Percentiles rank a stretch among this genome's conserved stretches.
Conservation (phyloP, 2,888 invertebrate species). For the Norana najaformis region DNA sequence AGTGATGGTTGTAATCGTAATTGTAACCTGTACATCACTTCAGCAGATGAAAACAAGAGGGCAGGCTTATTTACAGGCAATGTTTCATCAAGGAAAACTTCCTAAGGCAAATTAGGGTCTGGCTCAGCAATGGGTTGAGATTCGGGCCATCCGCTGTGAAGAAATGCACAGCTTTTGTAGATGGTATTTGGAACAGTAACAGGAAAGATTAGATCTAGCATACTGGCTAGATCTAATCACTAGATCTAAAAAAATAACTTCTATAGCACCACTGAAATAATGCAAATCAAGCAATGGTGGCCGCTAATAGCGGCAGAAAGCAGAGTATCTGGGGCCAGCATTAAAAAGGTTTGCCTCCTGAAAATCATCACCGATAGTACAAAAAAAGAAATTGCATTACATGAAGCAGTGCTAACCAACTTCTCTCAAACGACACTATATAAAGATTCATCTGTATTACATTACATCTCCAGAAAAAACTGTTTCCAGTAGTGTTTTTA, state of each 20-base stretch:
- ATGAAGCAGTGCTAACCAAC: no score
- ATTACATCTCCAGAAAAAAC: background rate
- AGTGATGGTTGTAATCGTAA: background rate
- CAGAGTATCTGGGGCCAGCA: background rate
- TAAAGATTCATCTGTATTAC: background rate
- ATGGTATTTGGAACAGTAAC: background rate
- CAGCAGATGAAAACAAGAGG: no score
- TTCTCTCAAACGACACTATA: background rate
- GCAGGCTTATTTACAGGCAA: background rate
- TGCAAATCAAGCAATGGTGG: background rate
- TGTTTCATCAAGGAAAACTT: background rate
- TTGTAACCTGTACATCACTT: background rate
- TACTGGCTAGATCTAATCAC: background rate
- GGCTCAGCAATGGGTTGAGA: background rate
- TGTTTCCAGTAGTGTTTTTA: background rate
- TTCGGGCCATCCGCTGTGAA: background rate
- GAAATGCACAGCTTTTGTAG: background rate
- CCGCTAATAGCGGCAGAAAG: background rate
- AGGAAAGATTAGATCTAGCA: background rate
- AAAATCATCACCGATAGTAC: background rate
- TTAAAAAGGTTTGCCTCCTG: background rate
- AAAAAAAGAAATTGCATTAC: background rate
- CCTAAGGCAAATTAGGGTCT: background rate
- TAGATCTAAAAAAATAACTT: background rate
- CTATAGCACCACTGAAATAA: background rate